Percentiles rank a stretch among this genome's conserved stretches.
phyloP scores from a whole-genome alignment of 2,888 invertebrate species.

The Fragum sueziense region DNA sequence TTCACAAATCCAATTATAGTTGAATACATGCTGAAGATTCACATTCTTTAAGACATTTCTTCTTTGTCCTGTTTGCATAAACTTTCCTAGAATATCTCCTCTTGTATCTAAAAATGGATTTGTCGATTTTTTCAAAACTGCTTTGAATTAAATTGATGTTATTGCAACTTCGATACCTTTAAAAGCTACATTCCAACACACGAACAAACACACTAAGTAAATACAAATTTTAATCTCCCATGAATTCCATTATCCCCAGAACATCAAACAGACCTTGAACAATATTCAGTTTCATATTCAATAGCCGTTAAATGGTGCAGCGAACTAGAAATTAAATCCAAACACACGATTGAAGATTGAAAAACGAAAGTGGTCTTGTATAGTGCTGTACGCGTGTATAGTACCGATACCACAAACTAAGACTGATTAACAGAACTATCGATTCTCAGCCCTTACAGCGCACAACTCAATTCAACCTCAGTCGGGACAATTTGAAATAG shows the following conservation, averaged over 20 bases:
- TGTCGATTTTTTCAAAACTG: too few relatives aligned
- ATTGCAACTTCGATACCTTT: too few relatives aligned
- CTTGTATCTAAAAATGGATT: too few relatives aligned
- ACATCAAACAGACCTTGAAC: background rate
- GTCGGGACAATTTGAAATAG: slow-evolving; percentile 15
- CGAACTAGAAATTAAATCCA: slow-evolving; percentile 7
- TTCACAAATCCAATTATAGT: too few relatives aligned
- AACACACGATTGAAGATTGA: slow-evolving; percentile 10
- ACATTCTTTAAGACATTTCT: too few relatives aligned
- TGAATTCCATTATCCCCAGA: background rate
- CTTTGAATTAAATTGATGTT: too few relatives aligned
- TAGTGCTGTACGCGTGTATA: slow-evolving; percentile 2
- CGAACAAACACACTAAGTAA: background rate
- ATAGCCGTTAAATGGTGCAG: background rate
- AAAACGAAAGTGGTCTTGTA: background rate
- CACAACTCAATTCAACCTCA: slow-evolving; percentile 13
- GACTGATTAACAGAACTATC: slow-evolving; percentile 22
- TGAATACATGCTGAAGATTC: too few relatives aligned
- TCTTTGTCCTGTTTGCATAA: too few relatives aligned
- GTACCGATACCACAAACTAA: background rate
- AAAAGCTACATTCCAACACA: background rate
- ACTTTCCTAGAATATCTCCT: too few relatives aligned
- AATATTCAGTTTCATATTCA: slow-evolving; percentile 4
- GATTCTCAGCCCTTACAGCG: background rate
- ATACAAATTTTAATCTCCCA: background rate